Evolutionary conservation across 1,140 invertebrate genomes (phyloP).

Genomic region (Drosophila virilis): DNA sequence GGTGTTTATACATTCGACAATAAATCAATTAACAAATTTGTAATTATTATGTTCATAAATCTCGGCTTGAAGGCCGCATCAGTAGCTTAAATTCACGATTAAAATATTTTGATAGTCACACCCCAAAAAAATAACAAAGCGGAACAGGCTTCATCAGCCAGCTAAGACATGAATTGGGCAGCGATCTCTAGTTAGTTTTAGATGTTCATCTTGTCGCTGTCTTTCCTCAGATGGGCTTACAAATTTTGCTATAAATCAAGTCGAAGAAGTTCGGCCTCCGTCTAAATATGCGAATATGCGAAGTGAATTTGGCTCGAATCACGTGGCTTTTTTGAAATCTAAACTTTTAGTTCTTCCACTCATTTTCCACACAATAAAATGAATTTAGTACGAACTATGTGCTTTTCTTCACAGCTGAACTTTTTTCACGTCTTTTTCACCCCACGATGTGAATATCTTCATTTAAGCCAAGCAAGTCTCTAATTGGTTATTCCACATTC

Average conservation of each 20-base stretch:
- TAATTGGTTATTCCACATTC: too few species aligned
- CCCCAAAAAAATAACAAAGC: slow-evolving; percentile 1
- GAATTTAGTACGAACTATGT: too few species aligned
- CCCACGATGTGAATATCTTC: too few species aligned
- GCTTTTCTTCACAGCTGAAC: too few species aligned
- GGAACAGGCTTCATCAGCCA: too few species aligned
- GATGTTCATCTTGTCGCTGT: not conserved
- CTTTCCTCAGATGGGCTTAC: not conserved
- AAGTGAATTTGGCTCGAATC: too few species aligned
- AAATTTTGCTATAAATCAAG: not conserved
- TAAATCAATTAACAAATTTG: slow-evolving; percentile 84
- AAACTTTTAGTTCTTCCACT: too few species aligned
- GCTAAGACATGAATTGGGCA: too few species aligned
- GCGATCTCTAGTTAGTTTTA: not conserved
- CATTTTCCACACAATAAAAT: too few species aligned
- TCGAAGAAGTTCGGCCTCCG: not conserved
- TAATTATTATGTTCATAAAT: slow-evolving; percentile 84
- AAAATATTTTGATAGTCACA: slow-evolving; percentile 54
- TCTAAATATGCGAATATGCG: not conserved
- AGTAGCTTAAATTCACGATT: slow-evolving; percentile 44
- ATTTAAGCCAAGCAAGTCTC: too few species aligned
- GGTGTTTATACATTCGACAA: slow-evolving; percentile 81
- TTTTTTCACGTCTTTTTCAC: too few species aligned
- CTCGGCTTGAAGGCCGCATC: slow-evolving; percentile 53
- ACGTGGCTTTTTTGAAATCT: too few species aligned